Percentiles rank a stretch among this genome's conserved stretches.
phyloP scores from a whole-genome alignment of 2,797 vertebrate species.

The Crocodylus rhombifer region DNA sequence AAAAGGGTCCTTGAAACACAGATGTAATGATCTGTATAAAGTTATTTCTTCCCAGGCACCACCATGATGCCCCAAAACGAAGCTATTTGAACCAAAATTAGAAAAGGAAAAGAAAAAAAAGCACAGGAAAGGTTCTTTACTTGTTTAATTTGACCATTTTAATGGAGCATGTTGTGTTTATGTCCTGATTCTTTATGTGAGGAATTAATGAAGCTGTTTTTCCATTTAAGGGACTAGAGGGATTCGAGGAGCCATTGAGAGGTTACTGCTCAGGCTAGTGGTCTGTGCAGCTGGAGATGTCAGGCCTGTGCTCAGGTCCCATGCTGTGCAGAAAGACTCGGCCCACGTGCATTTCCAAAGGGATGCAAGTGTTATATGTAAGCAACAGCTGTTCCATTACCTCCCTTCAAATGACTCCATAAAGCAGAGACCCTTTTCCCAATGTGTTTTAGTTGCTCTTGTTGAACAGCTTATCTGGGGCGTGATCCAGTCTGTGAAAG shows the following conservation, averaged over 20 bases:
- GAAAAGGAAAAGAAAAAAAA: neutral
- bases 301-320: fast-evolving
- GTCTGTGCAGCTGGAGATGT: neutral
- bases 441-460: slow-evolving; percentile 55
- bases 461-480: slow-evolving; percentile 46
- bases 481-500: slow-evolving; percentile 1
- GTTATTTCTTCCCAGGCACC: neutral
- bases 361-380: slow-evolving; percentile 46
- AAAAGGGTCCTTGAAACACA: neutral
- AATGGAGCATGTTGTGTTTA: slow-evolving; percentile 63
- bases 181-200: slow-evolving; percentile 48
- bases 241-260: neutral
- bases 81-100: neutral
- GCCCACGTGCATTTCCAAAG: slow-evolving; percentile 21
- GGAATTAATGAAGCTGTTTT: slow-evolving; percentile 52
- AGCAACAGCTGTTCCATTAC: slow-evolving; percentile 62
- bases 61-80: neutral
- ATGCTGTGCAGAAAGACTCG: slow-evolving; percentile 10
- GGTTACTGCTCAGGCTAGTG: neutral
- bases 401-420: slow-evolving; percentile 42
- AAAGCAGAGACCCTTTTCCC: slow-evolving; percentile 51
- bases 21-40: neutral
- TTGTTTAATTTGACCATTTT: slow-evolving; percentile 58
- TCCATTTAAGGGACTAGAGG: neutral
- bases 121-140: neutral